phyloP scores from a whole-genome alignment of 2,888 invertebrate species.

The Leucania comma region DNA sequence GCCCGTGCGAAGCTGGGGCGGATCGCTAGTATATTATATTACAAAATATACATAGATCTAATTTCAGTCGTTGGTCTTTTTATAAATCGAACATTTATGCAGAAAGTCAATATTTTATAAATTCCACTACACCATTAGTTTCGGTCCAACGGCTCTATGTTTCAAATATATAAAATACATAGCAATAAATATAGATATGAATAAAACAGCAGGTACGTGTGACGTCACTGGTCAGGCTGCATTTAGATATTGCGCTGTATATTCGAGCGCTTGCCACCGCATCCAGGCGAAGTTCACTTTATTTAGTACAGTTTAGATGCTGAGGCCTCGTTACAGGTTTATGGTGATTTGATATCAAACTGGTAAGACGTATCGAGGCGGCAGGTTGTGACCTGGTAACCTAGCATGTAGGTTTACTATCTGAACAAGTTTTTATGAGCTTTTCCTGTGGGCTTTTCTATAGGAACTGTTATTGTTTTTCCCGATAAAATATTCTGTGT shows the following conservation, averaged over 20 bases:
- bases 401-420: not conserved
- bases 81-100: not conserved
- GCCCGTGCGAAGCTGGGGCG: too few species aligned
- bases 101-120: not conserved
- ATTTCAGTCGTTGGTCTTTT: not conserved
- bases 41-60: too few species aligned
- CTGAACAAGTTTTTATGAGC: not conserved
- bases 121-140: not conserved
- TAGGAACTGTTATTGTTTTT: too few species aligned
- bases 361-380: not conserved
- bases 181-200: slow-evolving; percentile 25
- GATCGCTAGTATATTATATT: too few species aligned
- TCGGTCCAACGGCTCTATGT: not conserved
- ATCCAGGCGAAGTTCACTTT: slow-evolving; percentile 17
- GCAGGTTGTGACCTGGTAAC: not conserved
- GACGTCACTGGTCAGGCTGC: slow-evolving; percentile 26
- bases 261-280: slow-evolving; percentile 33
- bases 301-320: slow-evolving; percentile 16
- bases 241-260: slow-evolving; percentile 44
- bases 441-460: not conserved
- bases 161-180: slow-evolving; percentile 11
- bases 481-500: too few species aligned
- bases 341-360: slow-evolving; percentile 16
- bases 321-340: not conserved
- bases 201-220: slow-evolving; percentile 13